These are phyloP conservation scores for Rhagophthalmus giganteus DNA, from an alignment of 2,888 invertebrate species.

Conservation along the genomic window DNA sequence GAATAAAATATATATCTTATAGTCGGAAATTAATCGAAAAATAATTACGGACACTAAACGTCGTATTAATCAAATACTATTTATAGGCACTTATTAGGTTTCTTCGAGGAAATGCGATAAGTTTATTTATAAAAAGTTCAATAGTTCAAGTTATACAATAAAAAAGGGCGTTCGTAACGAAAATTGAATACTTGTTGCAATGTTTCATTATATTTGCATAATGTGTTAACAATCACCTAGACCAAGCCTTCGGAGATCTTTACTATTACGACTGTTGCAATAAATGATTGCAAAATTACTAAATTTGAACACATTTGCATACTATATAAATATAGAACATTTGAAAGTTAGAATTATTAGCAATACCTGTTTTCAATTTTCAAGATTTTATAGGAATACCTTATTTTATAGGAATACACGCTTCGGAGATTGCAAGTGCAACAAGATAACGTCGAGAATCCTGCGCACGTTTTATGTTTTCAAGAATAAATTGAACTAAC, in stretches of 20 bases:
- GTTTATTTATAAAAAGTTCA: not conserved
- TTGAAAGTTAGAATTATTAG: not conserved
- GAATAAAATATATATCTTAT: too few relatives aligned
- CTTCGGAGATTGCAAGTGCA: too few relatives aligned
- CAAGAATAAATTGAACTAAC: too few relatives aligned
- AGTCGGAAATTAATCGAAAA: too few relatives aligned
- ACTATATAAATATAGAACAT: not conserved
- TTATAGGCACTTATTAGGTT: too few relatives aligned
- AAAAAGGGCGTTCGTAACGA: not conserved
- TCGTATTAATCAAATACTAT: too few relatives aligned
- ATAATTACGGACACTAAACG: too few relatives aligned
- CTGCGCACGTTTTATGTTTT: too few relatives aligned
- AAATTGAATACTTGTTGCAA: not conserved
- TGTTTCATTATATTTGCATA: not conserved
- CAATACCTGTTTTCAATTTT: not conserved
- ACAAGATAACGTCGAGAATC: too few relatives aligned
- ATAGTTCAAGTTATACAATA: not conserved
- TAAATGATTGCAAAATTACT: not conserved
- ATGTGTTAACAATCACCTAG: not conserved
- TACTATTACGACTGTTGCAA: not conserved
- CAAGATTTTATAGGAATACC: too few relatives aligned
- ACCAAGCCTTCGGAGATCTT: not conserved
- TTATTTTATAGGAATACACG: too few relatives aligned
- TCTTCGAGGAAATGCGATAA: too few relatives aligned
- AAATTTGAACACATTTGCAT: not conserved